phyloP scores from a whole-genome alignment of 2,888 invertebrate genomes.

The Siphlonurus alternatus region DNA sequence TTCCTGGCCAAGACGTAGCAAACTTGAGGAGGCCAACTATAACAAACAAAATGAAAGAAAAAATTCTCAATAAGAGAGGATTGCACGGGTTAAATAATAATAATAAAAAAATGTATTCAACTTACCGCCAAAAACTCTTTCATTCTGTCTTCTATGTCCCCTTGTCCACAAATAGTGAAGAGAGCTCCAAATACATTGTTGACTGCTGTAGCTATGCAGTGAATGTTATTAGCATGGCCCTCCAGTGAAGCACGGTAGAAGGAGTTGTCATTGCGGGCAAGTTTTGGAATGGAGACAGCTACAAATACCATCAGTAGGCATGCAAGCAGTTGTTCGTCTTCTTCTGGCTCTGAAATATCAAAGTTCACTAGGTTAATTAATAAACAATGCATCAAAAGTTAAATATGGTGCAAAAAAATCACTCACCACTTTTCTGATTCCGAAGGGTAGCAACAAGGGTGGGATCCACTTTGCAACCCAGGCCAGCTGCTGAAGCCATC shows the following conservation, averaged over 20 bases:
- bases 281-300: constrained; percentile 89
- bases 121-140: constrained; percentile 70
- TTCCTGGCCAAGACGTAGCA: constrained; percentile 87
- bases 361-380: constrained; percentile 3
- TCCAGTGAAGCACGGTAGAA: constrained; percentile 74
- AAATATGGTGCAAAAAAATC: background rate
- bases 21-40: constrained; percentile 81
- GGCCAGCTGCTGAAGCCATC: constrained; percentile 93
- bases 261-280: constrained; percentile 79
- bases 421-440: constrained; percentile 51
- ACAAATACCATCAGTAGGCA: constrained; percentile 98
- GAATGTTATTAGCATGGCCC: constrained; percentile 97
- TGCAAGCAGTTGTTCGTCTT: constrained; percentile 84
- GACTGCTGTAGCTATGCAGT: constrained; percentile 93
- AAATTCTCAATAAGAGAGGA: background rate
- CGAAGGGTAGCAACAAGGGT: constrained; percentile 79
- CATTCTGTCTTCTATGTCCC: constrained; percentile 93
- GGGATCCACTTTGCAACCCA: constrained; percentile 88
- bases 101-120: constrained; percentile 12
- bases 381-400: background rate
- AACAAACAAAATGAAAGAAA: constrained; percentile 14
- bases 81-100: no score
- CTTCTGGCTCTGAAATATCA: constrained; percentile 48
- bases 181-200: constrained; percentile 92
- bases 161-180: constrained; percentile 89